Base-by-base conservation (phyloP, 2,113 vertebrate genomes). In the Cercocebus atys region DNA sequence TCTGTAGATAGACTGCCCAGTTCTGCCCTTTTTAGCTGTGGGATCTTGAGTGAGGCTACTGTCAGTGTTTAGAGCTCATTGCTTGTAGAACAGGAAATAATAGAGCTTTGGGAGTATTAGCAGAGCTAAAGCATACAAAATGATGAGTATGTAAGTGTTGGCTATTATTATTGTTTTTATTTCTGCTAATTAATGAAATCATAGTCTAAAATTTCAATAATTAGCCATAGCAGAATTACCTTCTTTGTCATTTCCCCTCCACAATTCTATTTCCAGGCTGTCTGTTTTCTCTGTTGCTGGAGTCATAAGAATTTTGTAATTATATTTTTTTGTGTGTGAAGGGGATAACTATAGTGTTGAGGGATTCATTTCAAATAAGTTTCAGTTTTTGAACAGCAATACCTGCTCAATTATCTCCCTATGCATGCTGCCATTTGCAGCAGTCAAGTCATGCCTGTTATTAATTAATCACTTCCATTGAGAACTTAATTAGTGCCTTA, bases 401-500 rank as follows among this genome's bases (percentile, higher is more conserved):
- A 94, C 90, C 82, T 98, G 55, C 93, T 98, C 85, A 59, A 75
- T 98, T 98, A 95, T 97, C 93, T 98, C 82, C 76, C 45, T 94
- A 0, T 96, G 73, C 96, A 79, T 96, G 95, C 94, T 97, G 92
- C 98, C 3, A 1, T 93, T 98, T 97, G 97, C 98, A 98, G 91
- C 85, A 95, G 93, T 83, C 88, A 97, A 90, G 92, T 93, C 97
- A 95, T 96, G 97, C 96, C 93, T 97, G 95, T 97, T 99, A 97
- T 96, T 99, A 98, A 98, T 99, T 99, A 98, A 98, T 99, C 98
- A 98, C 97, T 98, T 99, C 98, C 97, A 98, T 96, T 98, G 98
- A 98, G 98, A 98, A 98, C 98, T 98, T 99, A 99, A 99, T 99
- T 99, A 99, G 98, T 97, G 98, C 96, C 98, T 99, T 99, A 99